These are phyloP conservation scores for Halocynthia roretzi DNA, from an alignment of 23 tunicate genomes.

Conservation along the genomic window DNA sequence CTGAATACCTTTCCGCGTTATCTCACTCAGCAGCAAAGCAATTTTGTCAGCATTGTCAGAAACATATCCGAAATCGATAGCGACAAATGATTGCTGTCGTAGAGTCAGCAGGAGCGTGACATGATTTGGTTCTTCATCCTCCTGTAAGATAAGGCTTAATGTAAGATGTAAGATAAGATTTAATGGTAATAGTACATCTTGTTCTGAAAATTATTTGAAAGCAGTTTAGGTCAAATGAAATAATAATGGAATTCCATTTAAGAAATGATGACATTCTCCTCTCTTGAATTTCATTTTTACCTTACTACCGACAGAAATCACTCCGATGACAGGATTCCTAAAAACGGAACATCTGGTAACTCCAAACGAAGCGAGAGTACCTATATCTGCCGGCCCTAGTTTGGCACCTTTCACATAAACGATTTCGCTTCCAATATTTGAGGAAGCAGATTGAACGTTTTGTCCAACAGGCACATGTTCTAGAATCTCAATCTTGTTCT, in stretches of 20 bases:
- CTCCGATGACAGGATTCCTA: constrained; percentile 55
- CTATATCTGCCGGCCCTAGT: constrained; percentile 69
- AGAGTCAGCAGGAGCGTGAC: constrained; percentile 34
- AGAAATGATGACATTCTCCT: background rate
- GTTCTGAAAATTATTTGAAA: too few relatives aligned
- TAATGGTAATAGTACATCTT: too few relatives aligned
- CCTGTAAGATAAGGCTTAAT: too few relatives aligned
- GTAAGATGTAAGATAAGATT: too few relatives aligned
- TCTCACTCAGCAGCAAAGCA: background rate
- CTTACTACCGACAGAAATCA: constrained; percentile 94
- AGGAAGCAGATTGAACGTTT: constrained; percentile 50
- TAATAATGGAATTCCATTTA: too few relatives aligned
- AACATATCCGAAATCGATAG: constrained; percentile 58
- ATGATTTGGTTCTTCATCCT: constrained; percentile 53
- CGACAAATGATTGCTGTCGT: constrained; percentile 30
- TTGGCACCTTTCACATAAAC: constrained; percentile 54
- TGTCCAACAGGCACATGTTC: constrained; percentile 48
- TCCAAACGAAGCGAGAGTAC: constrained; percentile 66
- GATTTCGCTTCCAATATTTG: constrained; percentile 47
- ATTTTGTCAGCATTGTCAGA: constrained; percentile 50
- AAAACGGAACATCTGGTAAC: constrained; percentile 34
- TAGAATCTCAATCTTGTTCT: constrained; percentile 35
- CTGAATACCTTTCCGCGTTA: too few relatives aligned
- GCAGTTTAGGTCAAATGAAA: too few relatives aligned
- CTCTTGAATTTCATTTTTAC: constrained; percentile 20